Conservation (phyloP, 1,140 invertebrate species). For the Melanaphis sacchari region DNA sequence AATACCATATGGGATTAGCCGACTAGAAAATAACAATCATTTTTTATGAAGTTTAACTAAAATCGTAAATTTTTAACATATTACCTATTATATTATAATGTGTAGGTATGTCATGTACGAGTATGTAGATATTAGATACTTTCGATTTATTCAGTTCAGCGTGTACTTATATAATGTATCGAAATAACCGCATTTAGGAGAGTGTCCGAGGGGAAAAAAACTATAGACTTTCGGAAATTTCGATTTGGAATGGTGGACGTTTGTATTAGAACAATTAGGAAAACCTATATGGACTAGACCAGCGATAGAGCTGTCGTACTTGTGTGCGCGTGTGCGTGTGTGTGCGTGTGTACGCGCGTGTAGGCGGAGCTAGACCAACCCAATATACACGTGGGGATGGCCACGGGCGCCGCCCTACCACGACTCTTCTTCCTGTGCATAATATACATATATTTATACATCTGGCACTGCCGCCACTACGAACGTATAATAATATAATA, state of each 20-base stretch:
- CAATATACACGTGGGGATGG: conserved; percentile 46
- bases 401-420: conserved; percentile 21
- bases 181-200: too few relatives aligned
- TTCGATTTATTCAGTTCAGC: too few relatives aligned
- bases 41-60: not conserved
- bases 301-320: not conserved
- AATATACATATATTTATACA: not conserved
- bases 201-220: not conserved
- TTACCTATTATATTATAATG: not conserved
- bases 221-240: not conserved
- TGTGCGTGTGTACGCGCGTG: not conserved
- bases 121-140: too few relatives aligned
- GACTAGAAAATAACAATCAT: not conserved
- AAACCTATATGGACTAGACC: not conserved
- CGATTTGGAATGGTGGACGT: not conserved
- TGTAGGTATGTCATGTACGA: too few relatives aligned
- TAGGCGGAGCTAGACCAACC: conserved; percentile 48
- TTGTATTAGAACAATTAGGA: not conserved
- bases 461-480: not conserved
- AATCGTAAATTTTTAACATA: not conserved
- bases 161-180: too few relatives aligned
- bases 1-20: not conserved
- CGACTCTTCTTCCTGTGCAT: not conserved
- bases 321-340: not conserved
- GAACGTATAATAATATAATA: conserved; percentile 4